These are phyloP conservation scores for Carcinoscorpius rotundicauda DNA, from an alignment of 1,140 invertebrate species.

Conservation along the genomic window DNA sequence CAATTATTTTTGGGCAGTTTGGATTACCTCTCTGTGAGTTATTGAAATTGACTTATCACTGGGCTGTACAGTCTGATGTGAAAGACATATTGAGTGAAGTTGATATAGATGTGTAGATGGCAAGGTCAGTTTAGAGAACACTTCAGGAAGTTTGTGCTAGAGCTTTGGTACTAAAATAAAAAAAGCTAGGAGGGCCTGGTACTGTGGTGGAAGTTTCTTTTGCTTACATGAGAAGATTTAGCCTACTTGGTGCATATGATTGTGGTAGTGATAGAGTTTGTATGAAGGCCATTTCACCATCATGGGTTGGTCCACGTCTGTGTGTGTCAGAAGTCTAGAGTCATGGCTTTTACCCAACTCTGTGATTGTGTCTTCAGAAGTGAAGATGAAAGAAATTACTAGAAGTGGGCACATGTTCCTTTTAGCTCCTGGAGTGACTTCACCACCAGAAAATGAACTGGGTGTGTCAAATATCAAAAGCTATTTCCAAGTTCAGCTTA, in stretches of 20 bases:
- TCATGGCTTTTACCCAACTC: neutral
- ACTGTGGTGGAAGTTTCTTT: slow-evolving; percentile 8
- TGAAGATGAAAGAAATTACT: neutral
- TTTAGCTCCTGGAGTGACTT: neutral
- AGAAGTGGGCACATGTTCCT: slow-evolving; percentile 1
- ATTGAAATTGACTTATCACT: slow-evolving; percentile 7
- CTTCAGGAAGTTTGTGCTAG: slow-evolving; percentile 10
- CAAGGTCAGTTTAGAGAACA: neutral
- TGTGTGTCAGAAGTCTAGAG: neutral
- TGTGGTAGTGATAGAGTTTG: neutral
- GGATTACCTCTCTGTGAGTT: neutral
- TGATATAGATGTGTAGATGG: neutral
- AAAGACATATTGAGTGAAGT: neutral
- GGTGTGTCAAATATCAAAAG: neutral
- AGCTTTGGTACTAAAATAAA: neutral
- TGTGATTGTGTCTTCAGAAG: neutral
- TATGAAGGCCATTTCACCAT: slow-evolving; percentile 1
- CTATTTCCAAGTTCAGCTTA: slow-evolving; percentile 4
- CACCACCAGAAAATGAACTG: neutral
- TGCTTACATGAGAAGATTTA: neutral
- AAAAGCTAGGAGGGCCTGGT: slow-evolving; percentile 6
- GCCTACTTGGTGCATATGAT: slow-evolving; percentile 8
- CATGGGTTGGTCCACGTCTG: neutral
- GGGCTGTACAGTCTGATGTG: slow-evolving; percentile 10
- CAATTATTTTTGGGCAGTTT: slow-evolving; percentile 10